Evolutionary conservation across 2,797 vertebrate genomes (phyloP), one percentile per base, ranked within the genome.

Genomic region (Mormyrus hasselquistii): DNA sequence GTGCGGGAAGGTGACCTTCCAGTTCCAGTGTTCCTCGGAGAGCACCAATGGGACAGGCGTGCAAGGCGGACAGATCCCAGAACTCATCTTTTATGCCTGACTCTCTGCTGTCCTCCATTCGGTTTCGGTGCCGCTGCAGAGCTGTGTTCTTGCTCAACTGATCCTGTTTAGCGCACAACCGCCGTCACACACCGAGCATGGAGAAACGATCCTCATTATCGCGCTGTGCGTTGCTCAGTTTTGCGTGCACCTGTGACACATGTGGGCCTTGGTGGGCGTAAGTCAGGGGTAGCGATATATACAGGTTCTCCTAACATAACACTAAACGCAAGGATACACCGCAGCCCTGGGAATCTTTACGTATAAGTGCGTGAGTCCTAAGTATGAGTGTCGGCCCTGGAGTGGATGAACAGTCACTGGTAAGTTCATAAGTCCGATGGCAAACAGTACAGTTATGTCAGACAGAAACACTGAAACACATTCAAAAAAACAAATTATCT

Each of bases 31-130:
- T 91, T 99, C 98, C 55, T 99, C 98, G 0, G 98, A 99, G 92
- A 99, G 98, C 94, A 99, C 98, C 85, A 99, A 99, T 0, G 98
- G 98, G 92, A 99, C 98, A 0, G 98, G 98, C 1, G 98, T 99
- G 25, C 98, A 99, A 92, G 98, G 98, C 3, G 98, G 98, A 12
- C 98, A 99, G 95, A 99, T 99, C 91, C 98, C 98, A 0, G 98
- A 99, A 93, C 98, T 99, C 55, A 98, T 99, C 94, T 99, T 99
- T 94, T 99, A 99, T 34, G 98, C 97, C 91, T 99, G 95, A 98
- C 86, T 62, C 19, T 12, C 38, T 10, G 57, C 50, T 57, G 34
- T 19, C 25, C 16, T 49, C 57, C 62, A 57, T 62, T 41, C 25
- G 0, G 7, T 41, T 19, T 19, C 34, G 0, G 12, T 57, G 29